These are phyloP conservation scores for Phanerotoma sp. DNA, from an alignment of 2,888 invertebrate genomes.

Conservation along the genomic window DNA sequence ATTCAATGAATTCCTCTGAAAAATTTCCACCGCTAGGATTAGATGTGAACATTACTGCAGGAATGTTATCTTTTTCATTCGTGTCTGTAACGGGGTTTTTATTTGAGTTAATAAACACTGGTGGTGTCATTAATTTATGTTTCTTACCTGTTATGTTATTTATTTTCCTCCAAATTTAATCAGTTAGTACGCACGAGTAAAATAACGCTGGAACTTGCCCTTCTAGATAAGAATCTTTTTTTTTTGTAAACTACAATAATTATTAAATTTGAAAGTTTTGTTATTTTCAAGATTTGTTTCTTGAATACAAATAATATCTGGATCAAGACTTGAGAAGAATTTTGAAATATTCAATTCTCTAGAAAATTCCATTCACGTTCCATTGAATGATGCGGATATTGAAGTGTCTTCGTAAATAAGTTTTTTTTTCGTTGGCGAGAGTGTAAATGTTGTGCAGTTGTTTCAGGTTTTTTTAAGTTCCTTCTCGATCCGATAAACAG, in stretches of 20 bases:
- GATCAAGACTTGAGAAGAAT: constrained; percentile 12
- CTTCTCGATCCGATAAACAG: neutral
- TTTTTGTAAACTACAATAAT: constrained; percentile 12
- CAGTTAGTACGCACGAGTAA: constrained; percentile 14
- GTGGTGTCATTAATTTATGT: no score
- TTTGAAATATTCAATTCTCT: constrained; percentile 10
- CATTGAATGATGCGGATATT: constrained; percentile 19
- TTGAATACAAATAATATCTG: constrained; percentile 16
- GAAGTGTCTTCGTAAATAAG: neutral
- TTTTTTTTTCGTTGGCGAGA: no score
- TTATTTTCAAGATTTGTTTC: constrained; percentile 21
- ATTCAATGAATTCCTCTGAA: no score
- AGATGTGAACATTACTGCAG: constrained; percentile 14
- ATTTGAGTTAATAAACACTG: neutral
- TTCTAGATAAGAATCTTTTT: constrained; percentile 19
- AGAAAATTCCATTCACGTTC: constrained; percentile 18
- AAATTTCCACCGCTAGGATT: constrained; percentile 22
- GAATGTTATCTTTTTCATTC: constrained; percentile 4
- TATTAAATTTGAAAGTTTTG: constrained; percentile 1
- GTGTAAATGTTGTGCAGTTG: no score
- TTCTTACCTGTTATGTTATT: no score
- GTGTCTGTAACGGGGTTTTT: constrained; percentile 15
- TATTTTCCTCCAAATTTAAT: no score
- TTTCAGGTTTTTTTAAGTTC: no score
- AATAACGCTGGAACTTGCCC: constrained; percentile 31